Conservation (phyloP, 2,113 vertebrate species). For the Fulmarus glacialis region DNA sequence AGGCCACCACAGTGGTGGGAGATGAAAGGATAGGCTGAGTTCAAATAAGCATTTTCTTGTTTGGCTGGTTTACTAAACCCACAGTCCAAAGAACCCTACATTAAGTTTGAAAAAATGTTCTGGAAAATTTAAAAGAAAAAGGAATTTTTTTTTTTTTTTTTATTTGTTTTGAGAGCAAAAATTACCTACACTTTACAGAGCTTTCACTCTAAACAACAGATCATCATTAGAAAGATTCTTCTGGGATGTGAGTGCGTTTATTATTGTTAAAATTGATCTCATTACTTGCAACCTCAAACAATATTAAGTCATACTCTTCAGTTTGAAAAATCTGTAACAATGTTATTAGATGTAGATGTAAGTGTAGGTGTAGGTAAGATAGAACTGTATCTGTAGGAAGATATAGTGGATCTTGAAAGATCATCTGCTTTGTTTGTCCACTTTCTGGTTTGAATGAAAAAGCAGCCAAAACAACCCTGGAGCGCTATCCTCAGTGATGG, state of each 20-base stretch:
- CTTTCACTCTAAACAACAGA: background rate
- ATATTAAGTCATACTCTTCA: background rate
- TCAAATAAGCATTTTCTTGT: background rate
- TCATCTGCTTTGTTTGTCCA: background rate
- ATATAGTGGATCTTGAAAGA: background rate
- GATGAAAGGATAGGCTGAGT: background rate
- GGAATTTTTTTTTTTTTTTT: fast-evolving
- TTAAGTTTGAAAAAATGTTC: background rate
- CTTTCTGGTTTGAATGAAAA: background rate
- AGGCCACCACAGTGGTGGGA: background rate
- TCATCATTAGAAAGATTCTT: background rate
- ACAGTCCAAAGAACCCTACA: background rate
- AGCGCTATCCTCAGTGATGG: background rate
- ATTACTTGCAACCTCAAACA: background rate
- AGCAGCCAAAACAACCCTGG: background rate
- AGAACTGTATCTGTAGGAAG: background rate
- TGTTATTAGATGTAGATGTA: background rate
- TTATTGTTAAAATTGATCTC: background rate
- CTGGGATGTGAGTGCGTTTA: background rate
- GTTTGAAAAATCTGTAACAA: background rate
- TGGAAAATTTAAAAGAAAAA: background rate
- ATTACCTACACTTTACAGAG: background rate
- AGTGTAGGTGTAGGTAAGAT: background rate
- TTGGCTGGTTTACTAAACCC: background rate
- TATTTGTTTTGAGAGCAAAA: background rate